phyloP scores from a whole-genome alignment of 2,113 vertebrate species.

The Silurus asotus region DNA sequence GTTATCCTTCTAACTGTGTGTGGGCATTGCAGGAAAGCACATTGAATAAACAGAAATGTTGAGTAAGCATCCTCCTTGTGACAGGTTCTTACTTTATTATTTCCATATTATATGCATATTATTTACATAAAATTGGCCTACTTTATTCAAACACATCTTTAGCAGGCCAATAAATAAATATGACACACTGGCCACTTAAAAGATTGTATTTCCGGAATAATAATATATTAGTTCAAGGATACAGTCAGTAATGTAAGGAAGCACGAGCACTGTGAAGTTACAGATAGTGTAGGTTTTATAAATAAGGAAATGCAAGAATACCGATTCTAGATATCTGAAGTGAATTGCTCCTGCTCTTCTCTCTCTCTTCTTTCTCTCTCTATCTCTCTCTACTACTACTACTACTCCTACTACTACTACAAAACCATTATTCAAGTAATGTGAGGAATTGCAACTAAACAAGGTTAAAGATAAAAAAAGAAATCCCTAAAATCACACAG shows the following conservation, averaged over 20 bases:
- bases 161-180: neutral
- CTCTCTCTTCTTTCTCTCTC: no score
- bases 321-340: neutral
- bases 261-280: neutral
- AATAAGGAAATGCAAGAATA: neutral
- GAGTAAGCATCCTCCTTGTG: neutral
- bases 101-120: neutral
- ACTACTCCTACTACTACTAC: neutral
- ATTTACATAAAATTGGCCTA: slow-evolving; percentile 4
- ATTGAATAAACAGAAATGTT: no score
- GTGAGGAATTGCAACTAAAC: neutral
- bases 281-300: neutral
- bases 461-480: neutral
- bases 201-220: neutral
- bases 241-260: neutral
- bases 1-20: no score
- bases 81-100: neutral
- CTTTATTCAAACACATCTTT: neutral
- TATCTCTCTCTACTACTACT: no score
- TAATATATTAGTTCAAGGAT: neutral
- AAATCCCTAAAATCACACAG: neutral
- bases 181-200: neutral
- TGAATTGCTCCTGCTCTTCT: neutral
- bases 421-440: neutral
- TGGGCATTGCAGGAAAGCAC: no score